Conservation (phyloP, 2,888 invertebrate species). For the Caenorhabditis sp. region DNA sequence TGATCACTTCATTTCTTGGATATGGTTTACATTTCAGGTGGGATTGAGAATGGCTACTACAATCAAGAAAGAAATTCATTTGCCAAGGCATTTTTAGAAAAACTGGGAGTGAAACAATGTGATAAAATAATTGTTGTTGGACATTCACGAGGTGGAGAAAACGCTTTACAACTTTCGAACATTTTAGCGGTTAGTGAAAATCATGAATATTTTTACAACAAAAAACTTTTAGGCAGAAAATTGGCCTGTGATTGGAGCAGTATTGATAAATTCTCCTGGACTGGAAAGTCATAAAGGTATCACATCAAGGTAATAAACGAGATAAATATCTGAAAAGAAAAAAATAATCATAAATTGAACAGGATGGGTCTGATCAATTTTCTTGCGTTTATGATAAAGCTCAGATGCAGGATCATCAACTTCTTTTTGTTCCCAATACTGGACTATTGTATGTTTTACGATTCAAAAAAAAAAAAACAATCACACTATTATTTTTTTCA, state of each 20-base stretch:
- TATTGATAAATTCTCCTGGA: conserved; percentile 32
- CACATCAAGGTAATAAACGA: conserved; percentile 4
- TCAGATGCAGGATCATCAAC: conserved; percentile 11
- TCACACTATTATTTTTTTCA: conserved; percentile 3
- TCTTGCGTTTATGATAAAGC: conserved; percentile 14
- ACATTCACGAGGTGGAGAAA: conserved; percentile 38
- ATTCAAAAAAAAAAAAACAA: background rate
- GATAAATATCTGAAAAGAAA: background rate
- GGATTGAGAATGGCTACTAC: conserved; percentile 19
- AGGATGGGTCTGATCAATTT: conserved; percentile 32
- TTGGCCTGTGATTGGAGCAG: conserved; percentile 28
- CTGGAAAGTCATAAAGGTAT: conserved; percentile 28
- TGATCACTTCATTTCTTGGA: background rate
- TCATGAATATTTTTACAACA: too few species aligned
- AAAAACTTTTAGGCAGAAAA: conserved; percentile 15
- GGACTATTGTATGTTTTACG: conserved; percentile 30
- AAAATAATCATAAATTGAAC: background rate
- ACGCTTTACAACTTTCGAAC: conserved; percentile 27
- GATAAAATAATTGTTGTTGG: conserved; percentile 28
- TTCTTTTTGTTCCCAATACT: conserved; percentile 19
- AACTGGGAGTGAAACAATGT: conserved; percentile 22
- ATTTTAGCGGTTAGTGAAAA: conserved; percentile 20
- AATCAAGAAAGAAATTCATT: conserved; percentile 33
- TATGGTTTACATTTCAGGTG: conserved; percentile 9
- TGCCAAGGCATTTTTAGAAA: conserved; percentile 27